Evolutionary conservation across 2,888 invertebrate genomes (phyloP).

Genomic region (Nemotelus pantherinus): DNA sequence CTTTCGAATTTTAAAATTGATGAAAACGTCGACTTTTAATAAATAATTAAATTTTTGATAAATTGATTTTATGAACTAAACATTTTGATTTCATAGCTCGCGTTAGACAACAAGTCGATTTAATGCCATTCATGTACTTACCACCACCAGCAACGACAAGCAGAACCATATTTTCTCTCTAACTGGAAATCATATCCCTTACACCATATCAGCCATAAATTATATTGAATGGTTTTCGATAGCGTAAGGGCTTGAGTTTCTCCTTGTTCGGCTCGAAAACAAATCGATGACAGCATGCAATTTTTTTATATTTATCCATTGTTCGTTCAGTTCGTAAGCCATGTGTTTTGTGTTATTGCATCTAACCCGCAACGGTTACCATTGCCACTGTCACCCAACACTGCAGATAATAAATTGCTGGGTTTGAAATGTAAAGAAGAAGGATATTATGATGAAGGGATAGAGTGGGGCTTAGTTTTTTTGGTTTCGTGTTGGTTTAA

Average conservation of each 20-base stretch:
- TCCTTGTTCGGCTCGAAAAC: slow-evolving; percentile 38
- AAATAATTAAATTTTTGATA: no score
- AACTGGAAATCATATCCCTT: not conserved
- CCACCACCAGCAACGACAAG: no score
- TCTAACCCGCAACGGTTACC: slow-evolving; percentile 24
- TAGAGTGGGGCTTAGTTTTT: not conserved
- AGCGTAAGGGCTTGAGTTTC: not conserved
- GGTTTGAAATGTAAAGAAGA: not conserved
- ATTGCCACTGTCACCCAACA: not conserved
- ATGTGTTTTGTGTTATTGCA: slow-evolving; percentile 49
- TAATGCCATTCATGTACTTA: no score
- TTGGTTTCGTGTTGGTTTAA: not conserved
- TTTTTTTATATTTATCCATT: slow-evolving; percentile 48
- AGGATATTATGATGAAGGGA: not conserved
- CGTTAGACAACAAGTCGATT: no score
- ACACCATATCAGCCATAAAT: slow-evolving; percentile 50
- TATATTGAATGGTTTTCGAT: slow-evolving; percentile 39
- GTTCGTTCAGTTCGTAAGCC: slow-evolving; percentile 46
- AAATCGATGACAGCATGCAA: slow-evolving; percentile 40
- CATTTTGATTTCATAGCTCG: no score
- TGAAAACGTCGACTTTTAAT: no score
- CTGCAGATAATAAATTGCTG: not conserved
- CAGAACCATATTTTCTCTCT: no score
- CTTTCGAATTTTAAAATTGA: no score
- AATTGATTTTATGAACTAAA: no score